phyloP scores from a whole-genome alignment of 2,797 vertebrate species.

The Paratrypauchen microcephalus region DNA sequence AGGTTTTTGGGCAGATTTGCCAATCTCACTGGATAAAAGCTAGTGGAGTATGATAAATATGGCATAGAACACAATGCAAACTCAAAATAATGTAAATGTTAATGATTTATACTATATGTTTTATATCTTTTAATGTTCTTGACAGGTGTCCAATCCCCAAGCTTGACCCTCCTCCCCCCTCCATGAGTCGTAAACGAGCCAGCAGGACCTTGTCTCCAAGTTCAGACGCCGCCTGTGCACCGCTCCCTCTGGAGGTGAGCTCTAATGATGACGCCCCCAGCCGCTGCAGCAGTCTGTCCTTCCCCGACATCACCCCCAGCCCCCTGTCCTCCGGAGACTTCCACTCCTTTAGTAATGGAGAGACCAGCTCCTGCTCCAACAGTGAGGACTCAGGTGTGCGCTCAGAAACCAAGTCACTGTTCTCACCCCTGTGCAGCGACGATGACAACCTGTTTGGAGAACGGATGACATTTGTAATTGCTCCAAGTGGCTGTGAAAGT shows the following conservation, averaged over 20 bases:
- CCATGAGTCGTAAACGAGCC: constrained; percentile 78
- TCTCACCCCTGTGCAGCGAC: constrained; percentile 53
- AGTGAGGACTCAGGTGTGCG: constrained; percentile 79
- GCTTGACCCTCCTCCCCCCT: constrained; percentile 81
- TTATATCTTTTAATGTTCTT: constrained; percentile 10
- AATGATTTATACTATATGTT: background rate
- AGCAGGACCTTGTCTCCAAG: constrained; percentile 79
- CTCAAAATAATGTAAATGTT: background rate
- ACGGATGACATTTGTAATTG: constrained; percentile 60
- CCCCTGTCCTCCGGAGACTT: constrained; percentile 76
- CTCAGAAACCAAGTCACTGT: constrained; percentile 73
- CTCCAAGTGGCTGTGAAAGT: constrained; percentile 69
- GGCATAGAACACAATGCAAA: background rate
- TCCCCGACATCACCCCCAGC: constrained; percentile 74
- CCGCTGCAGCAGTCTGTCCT: constrained; percentile 67
- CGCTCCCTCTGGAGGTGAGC: constrained; percentile 16
- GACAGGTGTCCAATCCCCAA: constrained; percentile 81
- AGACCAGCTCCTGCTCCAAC: constrained; percentile 73
- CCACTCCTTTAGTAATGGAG: constrained; percentile 70
- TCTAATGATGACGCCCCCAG: constrained; percentile 25
- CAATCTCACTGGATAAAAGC: background rate
- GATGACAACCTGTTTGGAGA: constrained; percentile 75
- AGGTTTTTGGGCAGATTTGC: background rate
- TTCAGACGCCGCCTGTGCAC: constrained; percentile 53
- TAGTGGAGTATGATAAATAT: background rate